Conservation (phyloP, 2,113 vertebrate species). For the Caloenas nicobarica region DNA sequence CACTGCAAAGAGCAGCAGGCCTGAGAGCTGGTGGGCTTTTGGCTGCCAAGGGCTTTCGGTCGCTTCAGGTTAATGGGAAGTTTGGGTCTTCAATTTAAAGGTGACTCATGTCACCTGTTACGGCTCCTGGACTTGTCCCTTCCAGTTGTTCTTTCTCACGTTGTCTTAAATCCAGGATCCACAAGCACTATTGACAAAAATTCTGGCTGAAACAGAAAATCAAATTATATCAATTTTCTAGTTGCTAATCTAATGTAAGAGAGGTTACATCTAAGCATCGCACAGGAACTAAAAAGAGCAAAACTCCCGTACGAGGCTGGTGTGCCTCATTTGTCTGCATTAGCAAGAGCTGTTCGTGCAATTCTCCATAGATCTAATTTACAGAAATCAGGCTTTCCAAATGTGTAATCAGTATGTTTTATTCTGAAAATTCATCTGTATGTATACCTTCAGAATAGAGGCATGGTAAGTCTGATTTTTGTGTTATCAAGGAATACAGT, state of each 20-base stretch:
- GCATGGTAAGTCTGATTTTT: background rate
- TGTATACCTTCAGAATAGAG: background rate
- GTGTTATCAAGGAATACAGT: background rate
- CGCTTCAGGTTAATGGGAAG: background rate
- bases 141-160: background rate
- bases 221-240: background rate
- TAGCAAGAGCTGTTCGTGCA: background rate
- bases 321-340: background rate
- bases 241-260: background rate
- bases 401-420: background rate
- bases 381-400: background rate
- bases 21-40: background rate
- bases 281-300: background rate
- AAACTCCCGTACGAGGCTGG: rapidly evolving
- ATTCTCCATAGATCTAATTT: background rate
- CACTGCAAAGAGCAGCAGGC: background rate
- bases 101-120: background rate
- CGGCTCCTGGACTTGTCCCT: background rate
- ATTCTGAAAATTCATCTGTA: background rate
- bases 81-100: background rate
- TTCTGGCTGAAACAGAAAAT: background rate
- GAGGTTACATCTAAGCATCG: background rate
- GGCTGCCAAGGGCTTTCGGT: background rate
- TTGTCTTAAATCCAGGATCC: background rate
- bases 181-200: background rate